phyloP scores from a whole-genome alignment of 1,140 invertebrate species.

The Choristoneura fumiferana region DNA sequence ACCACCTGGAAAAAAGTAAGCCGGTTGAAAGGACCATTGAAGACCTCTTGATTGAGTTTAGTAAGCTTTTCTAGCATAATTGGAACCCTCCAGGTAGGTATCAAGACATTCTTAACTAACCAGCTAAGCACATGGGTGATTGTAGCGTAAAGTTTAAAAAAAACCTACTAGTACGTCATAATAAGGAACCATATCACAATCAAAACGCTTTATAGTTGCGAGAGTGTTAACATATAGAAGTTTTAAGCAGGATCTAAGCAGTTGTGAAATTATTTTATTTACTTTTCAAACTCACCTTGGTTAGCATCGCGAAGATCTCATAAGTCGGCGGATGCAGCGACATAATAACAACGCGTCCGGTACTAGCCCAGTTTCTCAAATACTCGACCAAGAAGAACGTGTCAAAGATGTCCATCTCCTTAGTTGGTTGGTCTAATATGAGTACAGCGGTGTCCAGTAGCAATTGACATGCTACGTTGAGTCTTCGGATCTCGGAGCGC shows the following conservation, averaged over 20 bases:
- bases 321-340: slow-evolving; percentile 96
- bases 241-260: no score
- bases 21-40: neutral
- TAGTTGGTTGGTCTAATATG: slow-evolving; percentile 92
- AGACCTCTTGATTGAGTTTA: neutral
- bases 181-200: no score
- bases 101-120: no score
- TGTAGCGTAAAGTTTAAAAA: no score
- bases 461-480: slow-evolving; percentile 93
- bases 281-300: slow-evolving; percentile 72
- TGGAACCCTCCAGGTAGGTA: no score
- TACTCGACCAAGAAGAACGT: slow-evolving; percentile 97
- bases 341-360: slow-evolving; percentile 92
- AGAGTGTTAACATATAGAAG: no score
- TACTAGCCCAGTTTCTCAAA: slow-evolving; percentile 93
- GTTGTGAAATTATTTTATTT: no score
- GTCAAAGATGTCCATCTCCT: slow-evolving; percentile 97
- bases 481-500: slow-evolving; percentile 89
- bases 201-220: no score
- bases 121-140: no score
- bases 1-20: slow-evolving; percentile 80
- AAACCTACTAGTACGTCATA: no score
- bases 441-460: slow-evolving; percentile 91
- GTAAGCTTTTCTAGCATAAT: no score
- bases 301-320: slow-evolving; percentile 97